phyloP scores from a whole-genome alignment of 2,797 vertebrate genomes.

The Clarias platycephalus region DNA sequence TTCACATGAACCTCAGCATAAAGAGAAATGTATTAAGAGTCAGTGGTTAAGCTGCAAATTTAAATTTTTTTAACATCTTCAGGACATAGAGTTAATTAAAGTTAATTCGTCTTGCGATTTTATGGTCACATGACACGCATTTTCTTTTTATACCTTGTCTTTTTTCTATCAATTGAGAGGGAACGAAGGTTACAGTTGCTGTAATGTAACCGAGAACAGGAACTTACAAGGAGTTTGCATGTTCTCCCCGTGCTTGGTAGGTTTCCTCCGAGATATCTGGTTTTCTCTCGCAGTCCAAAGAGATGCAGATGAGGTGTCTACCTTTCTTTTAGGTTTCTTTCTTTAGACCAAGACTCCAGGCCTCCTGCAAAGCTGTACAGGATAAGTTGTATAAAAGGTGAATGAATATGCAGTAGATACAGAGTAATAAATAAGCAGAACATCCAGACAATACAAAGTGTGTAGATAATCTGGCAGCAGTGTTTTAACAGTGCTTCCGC shows the following conservation, averaged over 20 bases:
- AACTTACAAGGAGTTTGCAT: neutral
- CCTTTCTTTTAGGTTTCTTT: too few species aligned
- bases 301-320: too few species aligned
- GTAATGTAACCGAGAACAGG: neutral
- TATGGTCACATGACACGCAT: neutral
- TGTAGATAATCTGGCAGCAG: neutral
- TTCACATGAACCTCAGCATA: neutral
- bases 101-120: neutral
- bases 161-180: too few species aligned
- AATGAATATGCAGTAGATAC: neutral
- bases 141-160: neutral
- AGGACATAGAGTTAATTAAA: neutral
- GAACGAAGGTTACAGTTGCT: neutral
- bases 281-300: too few species aligned
- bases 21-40: neutral
- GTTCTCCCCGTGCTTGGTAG: too few species aligned
- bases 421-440: neutral
- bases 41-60: neutral
- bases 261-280: too few species aligned
- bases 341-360: too few species aligned
- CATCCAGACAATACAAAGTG: neutral
- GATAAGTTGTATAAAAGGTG: too few species aligned
- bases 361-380: too few species aligned
- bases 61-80: neutral
- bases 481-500: slow-evolving; percentile 16